A percentile compares a stretch with the other conserved stretches of the same genome.
Evolutionary conservation across 2,113 vertebrate genomes (phyloP).

Genomic region (Rhinolophus sinicus): DNA sequence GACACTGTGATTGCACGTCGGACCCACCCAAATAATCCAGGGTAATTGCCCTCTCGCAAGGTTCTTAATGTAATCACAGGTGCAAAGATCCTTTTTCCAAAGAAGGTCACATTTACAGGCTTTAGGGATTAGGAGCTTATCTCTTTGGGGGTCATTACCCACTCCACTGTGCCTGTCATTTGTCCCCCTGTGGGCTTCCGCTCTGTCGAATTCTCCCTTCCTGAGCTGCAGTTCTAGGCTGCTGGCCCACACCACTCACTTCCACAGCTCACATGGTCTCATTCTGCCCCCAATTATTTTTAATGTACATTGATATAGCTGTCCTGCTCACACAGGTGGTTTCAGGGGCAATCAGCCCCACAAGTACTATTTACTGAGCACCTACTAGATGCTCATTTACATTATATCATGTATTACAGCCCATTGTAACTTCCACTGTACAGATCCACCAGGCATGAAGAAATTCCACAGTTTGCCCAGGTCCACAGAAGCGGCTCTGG

Average conservation of each 20-base stretch:
- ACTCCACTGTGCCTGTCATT: too few species aligned
- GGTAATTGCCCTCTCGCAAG: background rate
- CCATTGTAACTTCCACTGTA: rapidly evolving
- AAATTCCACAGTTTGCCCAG: too few species aligned
- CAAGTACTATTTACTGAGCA: background rate
- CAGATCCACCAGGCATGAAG: background rate
- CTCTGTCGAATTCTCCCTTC: background rate
- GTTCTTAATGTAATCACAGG: background rate
- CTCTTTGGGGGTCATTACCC: background rate
- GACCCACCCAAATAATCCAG: background rate
- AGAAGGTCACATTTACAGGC: background rate
- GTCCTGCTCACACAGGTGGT: background rate
- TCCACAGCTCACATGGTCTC: background rate
- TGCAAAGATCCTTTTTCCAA: background rate
- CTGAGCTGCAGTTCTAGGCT: background rate
- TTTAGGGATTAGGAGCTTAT: background rate
- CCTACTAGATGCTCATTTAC: background rate
- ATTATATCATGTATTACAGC: background rate
- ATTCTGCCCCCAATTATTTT: background rate
- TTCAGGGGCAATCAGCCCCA: background rate
- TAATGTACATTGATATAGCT: background rate
- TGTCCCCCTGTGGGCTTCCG: background rate
- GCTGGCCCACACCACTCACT: background rate
- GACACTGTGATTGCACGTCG: background rate
- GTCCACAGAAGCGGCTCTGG: background rate